Evolutionary conservation across 2,797 vertebrate genomes (phyloP), one percentile per base, ranked within the genome.

Genomic region (Dallia pectoralis): DNA sequence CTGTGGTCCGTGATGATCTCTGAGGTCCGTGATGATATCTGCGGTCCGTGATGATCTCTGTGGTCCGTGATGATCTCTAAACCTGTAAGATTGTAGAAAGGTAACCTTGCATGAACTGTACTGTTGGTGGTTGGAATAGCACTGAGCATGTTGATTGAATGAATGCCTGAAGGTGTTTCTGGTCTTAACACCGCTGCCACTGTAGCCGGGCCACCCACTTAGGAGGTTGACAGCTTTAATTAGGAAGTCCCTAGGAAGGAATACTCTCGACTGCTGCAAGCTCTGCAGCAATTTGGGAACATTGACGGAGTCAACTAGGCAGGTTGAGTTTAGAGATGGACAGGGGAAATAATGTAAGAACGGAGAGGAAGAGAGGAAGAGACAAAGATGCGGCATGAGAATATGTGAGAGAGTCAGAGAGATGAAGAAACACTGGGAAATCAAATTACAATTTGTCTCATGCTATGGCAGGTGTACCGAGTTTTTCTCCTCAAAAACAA

Each of bases 141-240:
- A 33, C 56, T 59, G 73, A 77, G 75, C 77, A 77, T 75, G 73
- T 73, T 79, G 73, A 82, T 82, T 77, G 75, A 82, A 77, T 74
- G 72, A 73, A 69, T 51, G 47, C 67, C 67, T 32, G 19, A 69
- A 69, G 67, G 27, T 69, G 67, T 69, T 69, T 69, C 29, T 69
- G 47, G 67, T 66, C 64, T 67, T 56, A 65, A 40, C 49, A 66
- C 63, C 19, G 4, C n/a, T 36, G 74, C 62, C 47, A 65, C 64
- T 33, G 51, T 61, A 27, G 66, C 4, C 2, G 14, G 14, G 40
- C 69, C 72, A 69, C 65, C 82, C 89, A 87, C 86, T 82, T 85
- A 89, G 48, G 69, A 85, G 86, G 84, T 56, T 87, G 87, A 87
- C 87, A 86, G 88, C 80, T 88, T 90, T 88, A 91, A 90, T 90